Evolutionary conservation across 2,797 vertebrate species (phyloP), one percentile per base, ranked within the genome.

Genomic region (Gymnoscopelus braueri): DNA sequence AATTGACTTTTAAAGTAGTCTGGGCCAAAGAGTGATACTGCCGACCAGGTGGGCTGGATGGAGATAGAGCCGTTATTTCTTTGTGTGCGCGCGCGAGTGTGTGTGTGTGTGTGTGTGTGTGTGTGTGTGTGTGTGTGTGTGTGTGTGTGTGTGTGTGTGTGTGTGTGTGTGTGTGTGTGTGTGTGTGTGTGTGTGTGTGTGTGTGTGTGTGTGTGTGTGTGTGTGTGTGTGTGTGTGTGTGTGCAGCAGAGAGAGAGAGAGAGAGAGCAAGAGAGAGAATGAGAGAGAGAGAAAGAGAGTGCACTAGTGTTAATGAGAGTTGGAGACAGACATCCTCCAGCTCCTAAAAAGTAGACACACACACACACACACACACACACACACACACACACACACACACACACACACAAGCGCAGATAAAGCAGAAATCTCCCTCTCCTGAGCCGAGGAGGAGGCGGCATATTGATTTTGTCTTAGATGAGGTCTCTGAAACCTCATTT

Each of bases 401-500:
- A 77, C 55, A 80, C 74, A 80, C 84, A 83, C 32, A 32, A 83
- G 81, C 87, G 84, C 84, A 83, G 82, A 90, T 89, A 89, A 92
- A 89, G 72, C 84, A 91, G 80, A 88, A 83, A 87, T 83, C 87
- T 78, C 74, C 26, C 84, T 85, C 69, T 87, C 67, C 77, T 84
- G 81, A 80, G 85, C 80, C 69, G 84, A 86, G 89, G 85, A 86
- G 89, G 89, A 93, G 91, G 90, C 89, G 89, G 90, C 83, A 88
- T 94, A 94, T 94, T 91, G 93, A 94, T 94, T 93, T 91, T 88
- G 90, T 91, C 88, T 89, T 88, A 93, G 92, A 92, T 93, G 90
- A 92, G 92, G 93, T 94, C 93, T 94, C 88, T 89, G 89, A 91
- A 92, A 94, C 92, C 93, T 94, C 89, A 93, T 94, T 94, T 93